Conservation (phyloP, 2,113 vertebrate species). For the Thinocorus orbignyianus region DNA sequence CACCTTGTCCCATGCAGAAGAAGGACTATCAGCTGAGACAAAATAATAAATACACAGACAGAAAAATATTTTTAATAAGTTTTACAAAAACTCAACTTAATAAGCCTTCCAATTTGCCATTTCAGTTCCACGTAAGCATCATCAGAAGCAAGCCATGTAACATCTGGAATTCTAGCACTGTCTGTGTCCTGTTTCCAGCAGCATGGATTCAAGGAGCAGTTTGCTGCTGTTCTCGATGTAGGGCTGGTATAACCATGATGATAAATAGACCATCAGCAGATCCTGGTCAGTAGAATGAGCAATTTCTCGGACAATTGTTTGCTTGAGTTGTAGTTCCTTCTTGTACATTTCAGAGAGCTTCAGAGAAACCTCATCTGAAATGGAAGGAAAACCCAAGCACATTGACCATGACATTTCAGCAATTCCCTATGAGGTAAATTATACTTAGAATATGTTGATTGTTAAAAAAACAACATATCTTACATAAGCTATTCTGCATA, state of each 20-base stretch:
- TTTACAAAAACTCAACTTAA: slow-evolving; percentile 17
- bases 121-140: background rate
- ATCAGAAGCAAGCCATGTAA: background rate
- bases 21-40: background rate
- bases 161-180: slow-evolving; percentile 61
- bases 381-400: background rate
- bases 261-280: slow-evolving; percentile 86
- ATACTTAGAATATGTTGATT: background rate
- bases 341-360: slow-evolving; percentile 79
- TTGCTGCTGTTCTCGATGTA: slow-evolving; percentile 76
- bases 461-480: background rate
- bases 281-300: slow-evolving; percentile 80
- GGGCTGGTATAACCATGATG: slow-evolving; percentile 93
- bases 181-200: slow-evolving; percentile 91
- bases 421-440: background rate
- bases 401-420: background rate
- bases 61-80: slow-evolving; percentile 29
- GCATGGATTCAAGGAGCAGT: slow-evolving; percentile 85
- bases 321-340: slow-evolving; percentile 85
- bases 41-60: background rate
- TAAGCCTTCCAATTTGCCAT: background rate
- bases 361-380: slow-evolving; percentile 79
- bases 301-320: slow-evolving; percentile 78
- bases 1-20: background rate
- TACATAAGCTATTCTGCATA: background rate